Evolutionary conservation across 2,797 vertebrate species (phyloP), one percentile per base, ranked within the genome.

Genomic region (Fringilla coelebs): DNA sequence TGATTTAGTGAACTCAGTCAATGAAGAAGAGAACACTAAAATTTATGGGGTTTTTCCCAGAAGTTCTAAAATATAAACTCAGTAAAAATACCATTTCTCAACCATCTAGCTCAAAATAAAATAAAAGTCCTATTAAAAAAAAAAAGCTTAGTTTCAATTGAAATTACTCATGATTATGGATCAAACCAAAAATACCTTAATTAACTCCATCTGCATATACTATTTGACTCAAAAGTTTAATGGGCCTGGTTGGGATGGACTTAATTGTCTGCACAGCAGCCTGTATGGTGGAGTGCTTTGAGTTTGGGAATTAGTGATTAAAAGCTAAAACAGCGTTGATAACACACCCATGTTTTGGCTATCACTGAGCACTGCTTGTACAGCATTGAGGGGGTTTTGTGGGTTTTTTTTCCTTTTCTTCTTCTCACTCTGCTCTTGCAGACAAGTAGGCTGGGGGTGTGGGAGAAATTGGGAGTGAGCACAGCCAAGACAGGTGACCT

Each of bases 151-250:
- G 36, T 89, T 94, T 94, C 91, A 95, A 93, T 95, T 95, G 80
- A 95, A 96, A 93, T 93, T 88, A 78, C 66, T 88, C 85, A 76
- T 94, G 54, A 82, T 66, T 88, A 61, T 65, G 24, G 29, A 89
- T 90, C 58, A 95, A 80, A 88, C 26, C 13, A 95, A 95, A 62
- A 92, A 31, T 72, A 97, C 89, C 63, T 96, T 91, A 94, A 97
- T 92, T 96, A 96, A 92, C 97, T 96, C 96, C 76, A 58, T 78
- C 91, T 93, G 73, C 72, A 91, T 67, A 90, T 79, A 89, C 67
- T 90, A 41, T 89, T 90, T 52, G 57, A 94, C 70, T 93, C 58
- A 48, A n/a, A 63, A 87, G 41, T 92, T 94, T 76, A 97, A 93
- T 89, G 8, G 5, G 25, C 48, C 29, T 86, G 60, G n/a, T 17